These are phyloP conservation scores for Halisarca cf. caerulea DNA, from an alignment of 37 sponge, comb jelly and placozoan genomes.

Conservation along the genomic window DNA sequence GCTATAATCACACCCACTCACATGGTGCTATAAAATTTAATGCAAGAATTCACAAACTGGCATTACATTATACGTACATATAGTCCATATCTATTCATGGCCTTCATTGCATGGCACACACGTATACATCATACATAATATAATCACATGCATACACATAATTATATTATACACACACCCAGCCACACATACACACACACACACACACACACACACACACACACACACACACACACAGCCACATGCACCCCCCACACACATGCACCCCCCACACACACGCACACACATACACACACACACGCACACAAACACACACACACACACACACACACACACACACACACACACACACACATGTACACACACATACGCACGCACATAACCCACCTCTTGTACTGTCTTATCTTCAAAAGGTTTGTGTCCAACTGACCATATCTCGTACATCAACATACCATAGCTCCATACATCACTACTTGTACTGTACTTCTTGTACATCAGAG, in stretches of 20 bases:
- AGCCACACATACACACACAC: not conserved
- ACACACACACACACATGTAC: too few relatives aligned
- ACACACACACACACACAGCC: not conserved
- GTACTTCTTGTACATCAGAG: not conserved
- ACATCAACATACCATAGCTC: slow-evolving; percentile 5
- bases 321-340: too few relatives aligned
- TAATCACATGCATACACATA: not conserved
- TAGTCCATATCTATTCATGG: too few relatives aligned
- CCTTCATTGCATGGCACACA: too few relatives aligned
- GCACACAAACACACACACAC: too few relatives aligned
- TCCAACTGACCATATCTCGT: slow-evolving; percentile 10
- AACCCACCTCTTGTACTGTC: not conserved
- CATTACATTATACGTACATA: not conserved
- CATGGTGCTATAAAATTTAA: too few relatives aligned
- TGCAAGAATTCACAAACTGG: not conserved
- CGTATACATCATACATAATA: too few relatives aligned
- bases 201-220: not conserved
- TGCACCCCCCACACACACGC: too few relatives aligned
- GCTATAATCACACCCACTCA: too few relatives aligned
- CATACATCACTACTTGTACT: not conserved
- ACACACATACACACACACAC: too few relatives aligned
- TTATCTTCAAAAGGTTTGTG: not conserved
- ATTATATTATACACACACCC: not conserved
- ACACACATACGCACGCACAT: too few relatives aligned
- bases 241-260: too few relatives aligned